Base-by-base conservation (phyloP, 2,888 invertebrate genomes). In the Mechanitis mazaeus region DNA sequence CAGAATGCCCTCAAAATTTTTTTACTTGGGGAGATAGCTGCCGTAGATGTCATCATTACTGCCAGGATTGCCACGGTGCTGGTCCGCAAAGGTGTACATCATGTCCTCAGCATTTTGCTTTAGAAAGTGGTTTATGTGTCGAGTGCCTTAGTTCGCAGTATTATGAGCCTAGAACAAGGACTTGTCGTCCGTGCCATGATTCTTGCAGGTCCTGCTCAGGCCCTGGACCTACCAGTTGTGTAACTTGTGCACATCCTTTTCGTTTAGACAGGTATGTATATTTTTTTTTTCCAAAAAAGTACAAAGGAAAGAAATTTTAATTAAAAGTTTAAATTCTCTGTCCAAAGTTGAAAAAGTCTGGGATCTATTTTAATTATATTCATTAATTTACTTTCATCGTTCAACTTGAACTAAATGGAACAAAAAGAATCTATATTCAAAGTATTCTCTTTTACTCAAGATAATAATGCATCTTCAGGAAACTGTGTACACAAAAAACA, bases 41-140 rank as follows among this genome's bases (percentile, higher is more conserved):
- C 78, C 94, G 95, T 71, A 95, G 95, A 75, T 97, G 97, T 83
- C 96, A 96, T 85, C 95, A 95, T 77, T 95, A 95, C 72, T 97
- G 97, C 80, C 94, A 94, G 74, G 95, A 95, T 74, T 97, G 97
- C 79, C 94, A 94, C 76, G 97, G 97, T 9, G 94, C 94, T 64
- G 94, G 94, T 0, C 94, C 94, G 0, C 89, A 94, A 72, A 91
- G 93, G 60, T 95, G 95, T 73, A 94, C 94, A 1, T 93, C 94
- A 0, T 95, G 95, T 71, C 94, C 94, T 2, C 88, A 92, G 9
- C 94, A 94, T 74, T 94, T 93, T 68, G 93, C 94, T 82, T 84
- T 94, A 47, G 93, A 94, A 68, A 92, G 92, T 61, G 94, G 94
- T 1, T 82, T 94, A 58, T 95, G 95, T 76, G 93, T 94, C 85